phyloP scores from a whole-genome alignment of 2,113 vertebrate genomes.

The Conger conger region DNA sequence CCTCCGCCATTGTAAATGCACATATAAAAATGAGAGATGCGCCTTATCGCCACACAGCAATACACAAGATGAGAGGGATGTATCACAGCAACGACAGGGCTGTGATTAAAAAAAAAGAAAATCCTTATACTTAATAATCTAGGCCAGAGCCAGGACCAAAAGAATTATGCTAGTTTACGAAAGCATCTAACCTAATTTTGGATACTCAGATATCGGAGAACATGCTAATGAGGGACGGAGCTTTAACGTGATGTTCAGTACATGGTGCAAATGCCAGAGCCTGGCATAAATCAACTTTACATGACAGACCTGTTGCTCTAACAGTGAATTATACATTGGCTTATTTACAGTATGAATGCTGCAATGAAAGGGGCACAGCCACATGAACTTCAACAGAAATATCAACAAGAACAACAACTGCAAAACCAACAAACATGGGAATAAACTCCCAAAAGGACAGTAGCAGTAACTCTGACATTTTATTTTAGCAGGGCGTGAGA shows the following conservation, averaged over 20 bases:
- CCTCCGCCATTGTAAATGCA: conserved; percentile 22
- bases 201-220: background rate
- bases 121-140: background rate
- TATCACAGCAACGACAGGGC: background rate
- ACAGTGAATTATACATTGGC: conserved; percentile 27
- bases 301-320: conserved; percentile 23
- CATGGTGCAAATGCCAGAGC: background rate
- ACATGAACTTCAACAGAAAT: background rate
- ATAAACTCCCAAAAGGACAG: background rate
- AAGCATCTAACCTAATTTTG: background rate
- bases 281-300: conserved; percentile 3
- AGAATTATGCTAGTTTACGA: background rate
- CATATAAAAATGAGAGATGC: conserved; percentile 24
- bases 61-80: background rate
- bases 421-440: background rate
- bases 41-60: background rate
- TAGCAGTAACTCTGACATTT: background rate
- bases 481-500: background rate
- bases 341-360: conserved; percentile 23
- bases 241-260: background rate
- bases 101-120: background rate
- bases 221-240: background rate
- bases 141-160: background rate
- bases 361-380: background rate
- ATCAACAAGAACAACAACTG: background rate